phyloP scores from a whole-genome alignment of 2,888 invertebrate genomes.

The Thalpophila matura region DNA sequence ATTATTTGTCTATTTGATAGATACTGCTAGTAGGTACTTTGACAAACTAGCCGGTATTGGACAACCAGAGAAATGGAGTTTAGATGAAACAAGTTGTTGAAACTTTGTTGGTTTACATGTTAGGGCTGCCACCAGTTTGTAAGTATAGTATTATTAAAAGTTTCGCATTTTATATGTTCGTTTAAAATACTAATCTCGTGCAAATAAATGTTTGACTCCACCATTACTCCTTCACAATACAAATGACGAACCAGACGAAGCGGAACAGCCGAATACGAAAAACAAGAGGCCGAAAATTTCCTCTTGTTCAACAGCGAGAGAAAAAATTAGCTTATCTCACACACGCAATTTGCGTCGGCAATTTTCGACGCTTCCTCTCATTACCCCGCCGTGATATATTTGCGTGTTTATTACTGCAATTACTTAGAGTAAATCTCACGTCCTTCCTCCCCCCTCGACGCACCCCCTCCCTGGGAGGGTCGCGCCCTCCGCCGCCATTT shows the following conservation, averaged over 20 bases:
- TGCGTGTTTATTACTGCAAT: constrained; percentile 91
- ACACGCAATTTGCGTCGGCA: constrained; percentile 90
- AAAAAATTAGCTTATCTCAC: constrained; percentile 90
- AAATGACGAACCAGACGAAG: constrained; percentile 59
- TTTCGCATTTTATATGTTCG: background rate
- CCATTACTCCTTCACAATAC: constrained; percentile 45
- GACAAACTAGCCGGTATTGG: too few species aligned
- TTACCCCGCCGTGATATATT: constrained; percentile 90
- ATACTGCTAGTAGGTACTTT: too few species aligned
- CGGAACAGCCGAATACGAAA: constrained; percentile 58
- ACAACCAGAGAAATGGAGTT: background rate
- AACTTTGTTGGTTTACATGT: background rate
- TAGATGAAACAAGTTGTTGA: background rate
- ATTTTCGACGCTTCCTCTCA: constrained; percentile 90
- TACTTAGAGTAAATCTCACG: constrained; percentile 91
- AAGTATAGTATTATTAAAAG: background rate
- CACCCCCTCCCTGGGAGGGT: constrained; percentile 78
- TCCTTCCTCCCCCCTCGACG: constrained; percentile 87
- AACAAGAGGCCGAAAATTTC: constrained; percentile 60
- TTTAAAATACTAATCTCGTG: background rate
- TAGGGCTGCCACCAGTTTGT: background rate
- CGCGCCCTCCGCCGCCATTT: constrained; percentile 88
- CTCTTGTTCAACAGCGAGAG: constrained; percentile 68
- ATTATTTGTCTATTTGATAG: too few species aligned
- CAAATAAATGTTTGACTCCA: constrained; percentile 29